Percentiles rank a stretch among this genome's conserved stretches.
These are phyloP conservation scores for Dissostichus mawsoni DNA, from an alignment of 2,113 vertebrate species.

Conservation along the genomic window DNA sequence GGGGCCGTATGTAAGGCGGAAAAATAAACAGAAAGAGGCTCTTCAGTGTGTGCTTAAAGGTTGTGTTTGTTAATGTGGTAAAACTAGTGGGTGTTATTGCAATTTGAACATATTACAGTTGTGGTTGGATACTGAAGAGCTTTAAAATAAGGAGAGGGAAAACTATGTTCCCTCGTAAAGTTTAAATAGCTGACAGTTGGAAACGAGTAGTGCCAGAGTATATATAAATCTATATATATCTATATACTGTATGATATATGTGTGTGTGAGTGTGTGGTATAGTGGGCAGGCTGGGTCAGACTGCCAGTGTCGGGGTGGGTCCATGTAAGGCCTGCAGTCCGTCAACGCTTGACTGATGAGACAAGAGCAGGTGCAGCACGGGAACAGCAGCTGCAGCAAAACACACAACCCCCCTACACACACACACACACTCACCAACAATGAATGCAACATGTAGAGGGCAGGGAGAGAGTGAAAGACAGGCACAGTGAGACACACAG, in stretches of 20 bases:
- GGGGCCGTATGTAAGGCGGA: neutral
- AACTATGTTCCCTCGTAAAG: neutral
- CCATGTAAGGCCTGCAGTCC: constrained; percentile 80
- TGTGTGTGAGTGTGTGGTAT: constrained; percentile 4
- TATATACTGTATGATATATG: neutral
- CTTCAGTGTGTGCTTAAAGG: neutral
- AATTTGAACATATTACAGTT: neutral
- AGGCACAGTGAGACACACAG: constrained; percentile 23
- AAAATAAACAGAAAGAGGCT: constrained; percentile 24
- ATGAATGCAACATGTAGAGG: constrained; percentile 54
- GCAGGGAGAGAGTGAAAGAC: constrained; percentile 19
- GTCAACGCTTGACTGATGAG: constrained; percentile 82
- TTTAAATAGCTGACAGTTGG: neutral
- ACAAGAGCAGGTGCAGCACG: constrained; percentile 83
- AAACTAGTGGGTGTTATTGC: neutral
- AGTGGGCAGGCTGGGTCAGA: constrained; percentile 44
- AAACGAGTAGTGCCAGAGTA: neutral
- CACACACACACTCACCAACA: constrained; percentile 49
- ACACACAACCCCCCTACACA: constrained; percentile 48
- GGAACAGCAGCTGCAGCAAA: constrained; percentile 81
- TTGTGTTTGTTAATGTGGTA: neutral
- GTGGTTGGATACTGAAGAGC: neutral
- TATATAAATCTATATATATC: neutral
- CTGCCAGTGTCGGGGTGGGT: constrained; percentile 64
- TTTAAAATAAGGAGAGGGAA: neutral